phyloP scores from a whole-genome alignment of 35 echinoderm and acorn worm genomes.

The Strongylocentrotus purpuratus region DNA sequence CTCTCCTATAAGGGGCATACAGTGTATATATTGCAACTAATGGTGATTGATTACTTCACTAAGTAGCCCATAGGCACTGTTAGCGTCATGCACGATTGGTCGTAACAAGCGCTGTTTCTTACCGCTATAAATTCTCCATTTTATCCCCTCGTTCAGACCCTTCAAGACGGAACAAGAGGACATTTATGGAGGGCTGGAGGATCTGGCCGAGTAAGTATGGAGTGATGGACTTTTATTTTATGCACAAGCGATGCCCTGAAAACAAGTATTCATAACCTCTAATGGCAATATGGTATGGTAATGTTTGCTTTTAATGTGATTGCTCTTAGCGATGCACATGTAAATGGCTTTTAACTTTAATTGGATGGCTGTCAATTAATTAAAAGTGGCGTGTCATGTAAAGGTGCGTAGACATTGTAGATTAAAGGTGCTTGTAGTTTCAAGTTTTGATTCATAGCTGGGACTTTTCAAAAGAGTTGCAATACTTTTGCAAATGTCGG shows the following conservation, averaged over 20 bases:
- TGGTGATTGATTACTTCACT: conserved; percentile 1
- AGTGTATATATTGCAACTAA: background rate
- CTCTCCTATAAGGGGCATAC: background rate
- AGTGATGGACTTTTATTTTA: background rate
- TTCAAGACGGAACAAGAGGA: conserved; percentile 63
- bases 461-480: no score
- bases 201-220: conserved; percentile 72
- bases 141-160: background rate
- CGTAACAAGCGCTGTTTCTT: conserved; percentile 21
- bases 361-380: background rate
- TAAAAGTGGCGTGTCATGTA: background rate
- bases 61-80: background rate
- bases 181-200: conserved; percentile 76
- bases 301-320: conserved; percentile 1
- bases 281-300: background rate
- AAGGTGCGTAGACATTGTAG: no score
- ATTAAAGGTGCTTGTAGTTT: no score
- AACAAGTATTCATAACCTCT: background rate
- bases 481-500: no score
- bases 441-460: no score
- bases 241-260: background rate
- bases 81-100: background rate
- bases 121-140: background rate
- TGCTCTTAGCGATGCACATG: background rate
- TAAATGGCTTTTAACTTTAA: background rate